These are phyloP conservation scores for Psilopogon haemacephalus DNA, from an alignment of 2,113 vertebrate genomes.

Conservation along the genomic window DNA sequence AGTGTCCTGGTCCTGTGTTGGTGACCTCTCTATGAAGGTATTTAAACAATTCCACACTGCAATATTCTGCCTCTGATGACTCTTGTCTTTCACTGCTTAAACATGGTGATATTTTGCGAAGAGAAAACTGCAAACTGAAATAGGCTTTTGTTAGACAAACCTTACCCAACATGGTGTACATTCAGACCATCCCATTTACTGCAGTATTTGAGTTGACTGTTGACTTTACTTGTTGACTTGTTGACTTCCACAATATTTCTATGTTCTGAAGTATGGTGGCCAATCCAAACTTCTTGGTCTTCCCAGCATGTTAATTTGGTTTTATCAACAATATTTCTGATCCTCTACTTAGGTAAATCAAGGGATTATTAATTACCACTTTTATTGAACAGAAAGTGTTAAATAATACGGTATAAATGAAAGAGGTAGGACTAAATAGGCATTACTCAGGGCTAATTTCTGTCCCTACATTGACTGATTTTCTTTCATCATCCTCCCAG, in stretches of 20 bases:
- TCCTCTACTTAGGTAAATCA: neutral
- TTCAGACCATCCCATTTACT: neutral
- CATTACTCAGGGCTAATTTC: neutral
- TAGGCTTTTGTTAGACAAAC: neutral
- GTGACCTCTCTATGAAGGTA: neutral
- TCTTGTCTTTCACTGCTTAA: neutral
- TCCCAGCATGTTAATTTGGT: neutral
- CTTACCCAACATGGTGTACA: fast-evolving
- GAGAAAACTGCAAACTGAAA: neutral
- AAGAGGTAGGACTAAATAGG: neutral
- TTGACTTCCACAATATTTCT: neutral
- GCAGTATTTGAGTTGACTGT: neutral
- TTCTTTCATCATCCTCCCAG: neutral
- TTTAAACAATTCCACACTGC: neutral
- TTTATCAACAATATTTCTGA: neutral
- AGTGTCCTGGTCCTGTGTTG: fast-evolving
- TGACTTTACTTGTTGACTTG: neutral
- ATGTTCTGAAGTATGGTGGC: neutral
- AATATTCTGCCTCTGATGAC: neutral
- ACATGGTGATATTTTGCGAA: neutral
- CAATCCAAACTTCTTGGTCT: neutral
- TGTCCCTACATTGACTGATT: neutral
- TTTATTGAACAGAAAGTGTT: neutral
- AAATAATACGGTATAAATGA: neutral
- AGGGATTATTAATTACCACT: neutral